phyloP scores from a whole-genome alignment of 1,140 invertebrate species.

The Nasonia vitripennis region DNA sequence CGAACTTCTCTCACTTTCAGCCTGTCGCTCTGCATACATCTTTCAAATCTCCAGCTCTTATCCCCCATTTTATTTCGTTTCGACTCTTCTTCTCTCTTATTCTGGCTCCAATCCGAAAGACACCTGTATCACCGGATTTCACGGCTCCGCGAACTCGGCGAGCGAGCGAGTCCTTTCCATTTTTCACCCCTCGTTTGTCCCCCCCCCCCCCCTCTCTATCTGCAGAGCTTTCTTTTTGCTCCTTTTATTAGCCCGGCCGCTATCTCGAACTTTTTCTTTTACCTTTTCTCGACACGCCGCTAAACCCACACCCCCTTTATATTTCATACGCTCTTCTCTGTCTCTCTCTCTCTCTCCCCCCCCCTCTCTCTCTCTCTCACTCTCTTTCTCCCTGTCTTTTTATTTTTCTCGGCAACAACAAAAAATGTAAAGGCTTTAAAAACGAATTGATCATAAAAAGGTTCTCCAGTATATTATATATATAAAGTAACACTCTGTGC shows the following conservation, averaged over 20 bases:
- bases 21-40: slow-evolving; percentile 38
- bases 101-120: slow-evolving; percentile 25
- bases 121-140: slow-evolving; percentile 32
- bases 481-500: not conserved
- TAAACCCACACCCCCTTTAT: not conserved
- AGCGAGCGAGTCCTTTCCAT: not conserved
- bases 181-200: slow-evolving; percentile 12
- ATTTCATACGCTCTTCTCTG: not conserved
- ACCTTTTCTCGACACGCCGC: not conserved
- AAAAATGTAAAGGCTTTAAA: not conserved
- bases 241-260: not conserved
- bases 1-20: not conserved
- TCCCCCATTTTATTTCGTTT: slow-evolving; percentile 13
- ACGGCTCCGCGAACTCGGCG: not conserved
- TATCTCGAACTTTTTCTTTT: not conserved
- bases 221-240: not conserved
- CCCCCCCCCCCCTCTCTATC: not conserved
- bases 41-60: slow-evolving; percentile 41
- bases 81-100: not conserved
- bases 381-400: not conserved
- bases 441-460: slow-evolving; percentile 2
- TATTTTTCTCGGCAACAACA: not conserved
- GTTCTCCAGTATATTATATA: not conserved
- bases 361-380: not conserved
- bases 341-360: not conserved